Conservation (phyloP, 2,888 invertebrate genomes). For the Brenthis ino region DNA sequence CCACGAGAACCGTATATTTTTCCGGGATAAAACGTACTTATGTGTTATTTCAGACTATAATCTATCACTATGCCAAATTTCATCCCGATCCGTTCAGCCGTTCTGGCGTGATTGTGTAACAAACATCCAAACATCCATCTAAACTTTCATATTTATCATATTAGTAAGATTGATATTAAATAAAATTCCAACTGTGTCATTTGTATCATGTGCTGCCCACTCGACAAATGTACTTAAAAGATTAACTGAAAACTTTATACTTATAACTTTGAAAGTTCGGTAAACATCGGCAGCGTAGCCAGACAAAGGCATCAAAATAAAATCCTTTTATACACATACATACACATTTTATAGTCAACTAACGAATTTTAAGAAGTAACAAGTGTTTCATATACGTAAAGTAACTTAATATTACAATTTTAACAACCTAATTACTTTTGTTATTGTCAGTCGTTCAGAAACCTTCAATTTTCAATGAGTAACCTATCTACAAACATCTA, state of each 20-base stretch:
- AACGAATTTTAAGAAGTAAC: no score
- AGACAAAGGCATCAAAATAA: slow-evolving; percentile 6
- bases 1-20: no score
- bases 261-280: not conserved
- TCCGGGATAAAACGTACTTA: no score
- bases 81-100: no score
- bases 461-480: not conserved
- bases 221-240: not conserved
- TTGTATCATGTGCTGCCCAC: not conserved
- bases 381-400: no score
- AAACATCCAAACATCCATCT: no score
- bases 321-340: not conserved
- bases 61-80: no score
- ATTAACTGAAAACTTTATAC: not conserved
- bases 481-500: not conserved
- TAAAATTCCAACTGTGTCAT: not conserved
- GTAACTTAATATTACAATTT: no score
- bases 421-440: not conserved
- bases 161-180: no score
- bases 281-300: not conserved
- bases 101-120: no score
- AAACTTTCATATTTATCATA: no score
- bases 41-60: no score
- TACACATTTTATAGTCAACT: not conserved
- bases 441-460: not conserved